Conservation (phyloP, 2,113 vertebrate genomes). For the Amazona vittata region DNA sequence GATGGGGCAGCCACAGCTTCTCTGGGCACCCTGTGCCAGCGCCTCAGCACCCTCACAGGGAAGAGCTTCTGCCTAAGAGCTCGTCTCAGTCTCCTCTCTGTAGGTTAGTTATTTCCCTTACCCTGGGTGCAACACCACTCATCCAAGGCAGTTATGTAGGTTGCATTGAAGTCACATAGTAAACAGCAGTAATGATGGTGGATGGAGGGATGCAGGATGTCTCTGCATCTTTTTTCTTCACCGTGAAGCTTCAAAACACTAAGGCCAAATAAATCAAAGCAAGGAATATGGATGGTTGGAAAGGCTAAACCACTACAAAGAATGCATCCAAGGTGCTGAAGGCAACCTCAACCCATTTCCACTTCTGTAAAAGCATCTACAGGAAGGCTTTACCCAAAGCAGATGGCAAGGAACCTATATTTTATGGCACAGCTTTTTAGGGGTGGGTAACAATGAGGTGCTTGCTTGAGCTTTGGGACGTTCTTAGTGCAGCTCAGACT, state of each 20-base stretch:
- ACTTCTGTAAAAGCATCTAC: neutral
- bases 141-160: neutral
- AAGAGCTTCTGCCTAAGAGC: neutral
- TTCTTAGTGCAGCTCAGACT: neutral
- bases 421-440: neutral
- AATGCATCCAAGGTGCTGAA: neutral
- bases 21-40: too few relatives aligned
- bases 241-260: neutral
- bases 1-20: too few relatives aligned
- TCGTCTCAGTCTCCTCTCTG: neutral
- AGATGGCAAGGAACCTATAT: neutral
- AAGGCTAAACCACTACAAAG: neutral
- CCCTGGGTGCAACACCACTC: accelerated
- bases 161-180: neutral
- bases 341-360: neutral
- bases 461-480: neutral
- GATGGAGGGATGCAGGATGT: neutral
- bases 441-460: neutral
- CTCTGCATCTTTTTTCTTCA: neutral
- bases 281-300: neutral
- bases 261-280: neutral
- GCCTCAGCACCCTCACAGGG: neutral
- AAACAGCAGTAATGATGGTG: neutral
- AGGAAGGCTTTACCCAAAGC: neutral
- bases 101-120: neutral